These are phyloP conservation scores for Cydia strobilella DNA, from an alignment of 1,140 invertebrate genomes.

Conservation along the genomic window DNA sequence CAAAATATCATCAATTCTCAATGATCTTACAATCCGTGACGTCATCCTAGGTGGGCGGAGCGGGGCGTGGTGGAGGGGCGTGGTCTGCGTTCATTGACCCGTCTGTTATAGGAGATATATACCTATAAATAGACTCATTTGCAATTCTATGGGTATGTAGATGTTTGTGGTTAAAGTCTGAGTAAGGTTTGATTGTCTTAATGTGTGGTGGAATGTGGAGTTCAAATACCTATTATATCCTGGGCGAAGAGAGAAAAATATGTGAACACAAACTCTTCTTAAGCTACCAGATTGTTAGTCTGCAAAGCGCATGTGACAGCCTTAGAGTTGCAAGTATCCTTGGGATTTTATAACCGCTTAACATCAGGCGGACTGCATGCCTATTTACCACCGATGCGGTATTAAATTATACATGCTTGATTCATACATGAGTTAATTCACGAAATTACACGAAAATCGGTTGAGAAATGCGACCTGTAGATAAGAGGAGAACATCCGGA, in stretches of 20 bases:
- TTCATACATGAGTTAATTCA: too few relatives aligned
- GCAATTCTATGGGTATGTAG: constrained; percentile 60
- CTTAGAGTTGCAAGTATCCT: too few relatives aligned
- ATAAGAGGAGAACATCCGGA: too few relatives aligned
- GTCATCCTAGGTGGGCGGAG: neutral
- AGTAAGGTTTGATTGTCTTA: neutral
- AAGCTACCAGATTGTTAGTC: too few relatives aligned
- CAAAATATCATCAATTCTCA: neutral
- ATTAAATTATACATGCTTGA: too few relatives aligned
- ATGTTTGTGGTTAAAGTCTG: constrained; percentile 31
- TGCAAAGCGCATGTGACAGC: too few relatives aligned
- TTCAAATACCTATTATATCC: neutral
- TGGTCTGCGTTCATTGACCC: neutral
- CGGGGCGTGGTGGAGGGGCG: neutral
- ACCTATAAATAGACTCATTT: constrained; percentile 44
- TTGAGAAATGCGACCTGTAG: too few relatives aligned
- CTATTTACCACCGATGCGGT: too few relatives aligned
- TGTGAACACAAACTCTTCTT: too few relatives aligned
- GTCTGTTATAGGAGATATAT: neutral
- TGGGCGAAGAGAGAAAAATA: constrained; percentile 39
- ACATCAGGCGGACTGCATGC: too few relatives aligned
- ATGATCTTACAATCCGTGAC: neutral
- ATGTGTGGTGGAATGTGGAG: neutral
- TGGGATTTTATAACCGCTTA: too few relatives aligned
- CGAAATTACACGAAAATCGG: too few relatives aligned